Conservation (phyloP, 30 jellyfish, hydroid and myxozoan genomes). For the Pelagia noctiluca region DNA sequence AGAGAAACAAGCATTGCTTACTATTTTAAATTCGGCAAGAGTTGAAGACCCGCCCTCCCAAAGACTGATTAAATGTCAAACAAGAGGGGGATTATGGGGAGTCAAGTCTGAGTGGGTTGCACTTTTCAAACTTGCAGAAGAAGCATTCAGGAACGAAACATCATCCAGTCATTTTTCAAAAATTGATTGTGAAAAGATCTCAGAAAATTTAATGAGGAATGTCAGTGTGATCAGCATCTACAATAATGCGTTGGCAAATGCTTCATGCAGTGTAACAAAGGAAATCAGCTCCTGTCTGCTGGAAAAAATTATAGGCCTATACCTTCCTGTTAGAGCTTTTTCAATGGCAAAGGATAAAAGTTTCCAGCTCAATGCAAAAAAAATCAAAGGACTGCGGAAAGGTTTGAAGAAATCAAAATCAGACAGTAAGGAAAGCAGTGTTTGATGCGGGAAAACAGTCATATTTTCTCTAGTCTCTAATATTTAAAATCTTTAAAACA, state of each 20-base stretch:
- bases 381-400: neutral
- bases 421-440: neutral
- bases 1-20: neutral
- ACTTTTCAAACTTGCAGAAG: neutral
- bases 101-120: conserved; percentile 7
- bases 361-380: neutral
- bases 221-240: neutral
- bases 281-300: neutral
- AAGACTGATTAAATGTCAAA: neutral
- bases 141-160: neutral
- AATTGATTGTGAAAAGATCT: neutral
- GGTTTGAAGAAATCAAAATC: neutral
- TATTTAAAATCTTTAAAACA: too few relatives aligned
- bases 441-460: too few relatives aligned
- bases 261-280: too few relatives aligned
- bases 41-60: neutral
- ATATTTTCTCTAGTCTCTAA: too few relatives aligned
- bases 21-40: conserved; percentile 1
- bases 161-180: neutral
- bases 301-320: neutral
- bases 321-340: conserved; percentile 1
- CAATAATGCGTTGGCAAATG: too few relatives aligned
- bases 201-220: neutral
- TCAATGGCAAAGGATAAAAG: neutral
- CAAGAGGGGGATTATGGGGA: too few relatives aligned